A percentile compares a stretch with the other conserved stretches of the same genome.
Evolutionary conservation across 2,888 invertebrate species (phyloP).

Genomic region (Dicyrtoma fusca): DNA sequence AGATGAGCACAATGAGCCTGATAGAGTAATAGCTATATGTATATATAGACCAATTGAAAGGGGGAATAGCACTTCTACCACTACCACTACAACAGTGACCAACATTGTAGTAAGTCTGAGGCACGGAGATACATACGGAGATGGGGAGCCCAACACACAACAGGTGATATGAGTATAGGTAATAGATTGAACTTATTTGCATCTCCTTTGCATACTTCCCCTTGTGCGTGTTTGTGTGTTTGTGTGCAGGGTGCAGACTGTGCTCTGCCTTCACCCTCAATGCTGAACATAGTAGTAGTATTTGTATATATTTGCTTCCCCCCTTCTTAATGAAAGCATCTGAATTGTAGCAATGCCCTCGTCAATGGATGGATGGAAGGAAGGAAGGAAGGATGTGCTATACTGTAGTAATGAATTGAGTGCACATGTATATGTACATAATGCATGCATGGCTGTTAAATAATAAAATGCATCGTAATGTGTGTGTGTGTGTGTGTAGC

Average conservation of each 20-base stretch:
- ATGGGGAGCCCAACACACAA: conserved; percentile 46
- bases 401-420: neutral
- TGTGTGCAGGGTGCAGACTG: neutral
- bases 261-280: neutral
- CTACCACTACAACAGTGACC: no score
- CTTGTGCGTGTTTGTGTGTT: conserved; percentile 18
- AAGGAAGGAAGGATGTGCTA: neutral
- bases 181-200: conserved; percentile 52
- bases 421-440: neutral
- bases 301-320: conserved; percentile 4
- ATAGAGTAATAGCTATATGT: no score
- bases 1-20: conserved; percentile 34
- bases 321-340: conserved; percentile 32
- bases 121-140: neutral
- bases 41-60: no score
- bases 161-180: conserved; percentile 48
- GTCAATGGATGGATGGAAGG: no score
- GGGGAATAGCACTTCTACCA: no score
- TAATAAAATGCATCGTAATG: neutral
- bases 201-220: conserved; percentile 46
- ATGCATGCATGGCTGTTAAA: neutral
- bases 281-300: no score
- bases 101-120: no score
- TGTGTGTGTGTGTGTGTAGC: no score
- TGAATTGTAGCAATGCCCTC: conserved; percentile 30